Evolutionary conservation across 2,888 invertebrate genomes (phyloP).

Genomic region (Cosmia pyralina): DNA sequence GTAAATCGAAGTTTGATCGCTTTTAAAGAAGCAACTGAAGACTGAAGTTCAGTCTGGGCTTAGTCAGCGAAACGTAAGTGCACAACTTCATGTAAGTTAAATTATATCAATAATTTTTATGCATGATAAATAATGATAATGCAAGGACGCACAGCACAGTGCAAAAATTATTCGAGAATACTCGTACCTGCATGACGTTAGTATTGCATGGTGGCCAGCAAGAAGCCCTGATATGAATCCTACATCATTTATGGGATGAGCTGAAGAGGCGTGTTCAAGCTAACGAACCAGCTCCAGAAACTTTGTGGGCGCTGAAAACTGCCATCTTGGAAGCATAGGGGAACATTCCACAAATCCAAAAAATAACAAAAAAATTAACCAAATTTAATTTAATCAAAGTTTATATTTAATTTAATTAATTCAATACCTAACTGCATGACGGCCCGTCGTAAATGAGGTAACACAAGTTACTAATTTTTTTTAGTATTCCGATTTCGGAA

Average conservation of each 20-base stretch:
- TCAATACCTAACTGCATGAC: neutral
- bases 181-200: neutral
- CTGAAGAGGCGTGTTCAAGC: neutral
- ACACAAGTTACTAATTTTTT: too few relatives aligned
- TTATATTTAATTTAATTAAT: neutral
- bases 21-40: too few relatives aligned
- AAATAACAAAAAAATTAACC: too few relatives aligned
- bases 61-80: too few relatives aligned
- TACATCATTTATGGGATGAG: neutral
- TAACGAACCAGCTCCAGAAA: too few relatives aligned
- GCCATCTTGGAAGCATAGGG: neutral
- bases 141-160: neutral
- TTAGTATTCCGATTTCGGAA: neutral
- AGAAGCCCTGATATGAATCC: neutral
- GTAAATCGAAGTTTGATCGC: too few relatives aligned
- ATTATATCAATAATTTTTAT: too few relatives aligned
- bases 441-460: neutral
- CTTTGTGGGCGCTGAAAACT: neutral
- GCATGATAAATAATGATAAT: neutral
- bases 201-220: neutral
- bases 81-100: too few relatives aligned
- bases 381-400: neutral
- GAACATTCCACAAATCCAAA: neutral
- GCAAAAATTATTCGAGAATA: neutral
- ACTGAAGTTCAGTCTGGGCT: too few relatives aligned